Base-by-base conservation (phyloP, 2,797 vertebrate species). In the Schizopygopsis malacanthus region DNA sequence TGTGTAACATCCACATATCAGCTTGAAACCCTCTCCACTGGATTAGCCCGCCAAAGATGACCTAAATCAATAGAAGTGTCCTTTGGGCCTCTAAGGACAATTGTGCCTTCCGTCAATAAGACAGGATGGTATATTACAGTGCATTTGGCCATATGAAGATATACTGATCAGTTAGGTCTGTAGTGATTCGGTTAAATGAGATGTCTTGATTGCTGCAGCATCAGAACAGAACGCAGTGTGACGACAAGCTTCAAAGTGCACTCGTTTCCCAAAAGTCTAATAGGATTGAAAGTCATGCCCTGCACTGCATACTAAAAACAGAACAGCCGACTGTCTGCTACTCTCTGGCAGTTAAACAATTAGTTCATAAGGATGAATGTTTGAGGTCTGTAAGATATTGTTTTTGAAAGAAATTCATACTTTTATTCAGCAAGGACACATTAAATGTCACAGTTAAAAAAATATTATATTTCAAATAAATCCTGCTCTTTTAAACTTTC, bases 281-380 rank as follows among this genome's bases (percentile, higher is more conserved):
- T 91, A 91, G 92, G 92, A 93, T 93, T 87, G 92, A 92, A 92
- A 93, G 92, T 92, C 92, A 91, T 91, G 90, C 92, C 85, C 89
- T 86, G 88, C 85, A 88, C 80, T 85, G 91, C 90, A 91, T 92
- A 88, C 89, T 93, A 92, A 94, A 69, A 82, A 87, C 91, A 91
- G 85, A 85, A 86, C 88, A 56, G 83, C n/a, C 9, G n/a, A 47
- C n/a, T 78, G 63, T 69, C 63, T 69, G 12, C 5, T 25, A 16
- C 50, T 22, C 54, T n/a, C 13, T 9, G n/a, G 20, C 18, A 63
- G 56, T 33, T 47, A 47, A 47, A 65, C 25, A 67, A 33, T 22
- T 4, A 37, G 22, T 71, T 20, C 1, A 59, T 59, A 56, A 50
- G 43, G 16, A 67, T 22, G 6, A 75, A 61, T 16, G 22, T 43